A percentile compares a stretch with the other conserved stretches of the same genome.
phyloP scores from a whole-genome alignment of 35 echinoderm and acorn worm genomes.

The Apostichopus californicus region DNA sequence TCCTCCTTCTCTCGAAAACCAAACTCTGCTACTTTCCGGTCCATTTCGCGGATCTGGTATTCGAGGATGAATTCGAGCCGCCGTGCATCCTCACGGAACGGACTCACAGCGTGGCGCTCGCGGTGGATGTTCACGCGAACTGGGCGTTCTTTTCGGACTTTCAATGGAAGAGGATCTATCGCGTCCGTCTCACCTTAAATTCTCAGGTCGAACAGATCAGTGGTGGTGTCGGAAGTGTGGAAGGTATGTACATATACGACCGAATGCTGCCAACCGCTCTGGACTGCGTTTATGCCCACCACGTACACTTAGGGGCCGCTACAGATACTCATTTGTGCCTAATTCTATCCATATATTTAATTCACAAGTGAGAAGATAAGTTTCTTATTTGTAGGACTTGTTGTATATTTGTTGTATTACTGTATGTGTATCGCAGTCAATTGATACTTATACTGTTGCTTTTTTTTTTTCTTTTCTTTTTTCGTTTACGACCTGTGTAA shows the following conservation, averaged over 20 bases:
- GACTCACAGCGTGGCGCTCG: conserved; percentile 30
- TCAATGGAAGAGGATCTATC: conserved; percentile 29
- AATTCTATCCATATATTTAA: no score
- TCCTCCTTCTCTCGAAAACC: conserved; percentile 55
- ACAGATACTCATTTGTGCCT: no score
- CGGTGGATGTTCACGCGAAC: conserved; percentile 8
- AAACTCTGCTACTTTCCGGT: conserved; percentile 35
- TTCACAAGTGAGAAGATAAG: no score
- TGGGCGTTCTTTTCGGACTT: conserved; percentile 36
- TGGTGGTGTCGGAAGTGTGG: conserved; percentile 76
- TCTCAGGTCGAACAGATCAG: conserved; percentile 13
- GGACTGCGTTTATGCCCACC: no score
- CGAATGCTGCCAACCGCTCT: no score
- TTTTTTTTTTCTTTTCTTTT: no score
- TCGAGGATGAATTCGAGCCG: conserved; percentile 10
- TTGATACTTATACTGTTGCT: no score
- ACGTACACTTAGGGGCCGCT: no score
- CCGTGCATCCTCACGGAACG: not conserved
- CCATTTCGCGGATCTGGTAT: not conserved
- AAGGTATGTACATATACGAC: conserved; percentile 50
- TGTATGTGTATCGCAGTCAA: no score
- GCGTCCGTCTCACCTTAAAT: not conserved
- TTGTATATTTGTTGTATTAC: no score
- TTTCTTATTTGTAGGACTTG: no score
- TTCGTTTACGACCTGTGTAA: no score